A percentile compares a stretch with the other conserved stretches of the same genome.
phyloP scores from a whole-genome alignment of 2,113 vertebrate genomes.

The Saguinus midas region DNA sequence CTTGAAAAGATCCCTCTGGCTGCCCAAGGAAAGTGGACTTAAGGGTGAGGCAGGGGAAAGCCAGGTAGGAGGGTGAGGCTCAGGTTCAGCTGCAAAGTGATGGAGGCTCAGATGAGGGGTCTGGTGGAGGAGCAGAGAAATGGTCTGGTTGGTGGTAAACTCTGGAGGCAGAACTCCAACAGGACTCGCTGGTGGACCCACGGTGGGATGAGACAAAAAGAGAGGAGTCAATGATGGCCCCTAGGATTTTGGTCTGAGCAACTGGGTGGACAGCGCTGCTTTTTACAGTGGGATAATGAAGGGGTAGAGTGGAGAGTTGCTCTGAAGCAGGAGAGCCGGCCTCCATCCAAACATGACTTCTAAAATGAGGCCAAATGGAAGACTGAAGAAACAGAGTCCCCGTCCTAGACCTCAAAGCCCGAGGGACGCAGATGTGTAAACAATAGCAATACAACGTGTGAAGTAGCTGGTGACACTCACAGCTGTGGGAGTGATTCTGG shows the following conservation, averaged over 20 bases:
- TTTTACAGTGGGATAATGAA: neutral
- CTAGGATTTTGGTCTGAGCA: neutral
- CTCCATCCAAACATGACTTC: neutral
- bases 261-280: neutral
- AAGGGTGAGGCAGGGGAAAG: neutral
- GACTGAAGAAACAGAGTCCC: neutral
- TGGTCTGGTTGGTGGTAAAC: neutral
- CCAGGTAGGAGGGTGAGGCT: neutral
- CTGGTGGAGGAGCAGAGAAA: too few species aligned
- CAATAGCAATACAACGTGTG: rapidly evolving
- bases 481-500: neutral
- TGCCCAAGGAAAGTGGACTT: neutral
- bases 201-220: neutral
- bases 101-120: too few species aligned
- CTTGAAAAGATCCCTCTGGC: neutral
- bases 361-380: neutral
- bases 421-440: neutral
- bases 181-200: neutral
- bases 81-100: too few species aligned
- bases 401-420: neutral
- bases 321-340: neutral
- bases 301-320: neutral
- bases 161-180: neutral
- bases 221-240: neutral
- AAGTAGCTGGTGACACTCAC: neutral